These are phyloP conservation scores for Psettodes erumei DNA, from an alignment of 2,113 vertebrate genomes.

Conservation along the genomic window DNA sequence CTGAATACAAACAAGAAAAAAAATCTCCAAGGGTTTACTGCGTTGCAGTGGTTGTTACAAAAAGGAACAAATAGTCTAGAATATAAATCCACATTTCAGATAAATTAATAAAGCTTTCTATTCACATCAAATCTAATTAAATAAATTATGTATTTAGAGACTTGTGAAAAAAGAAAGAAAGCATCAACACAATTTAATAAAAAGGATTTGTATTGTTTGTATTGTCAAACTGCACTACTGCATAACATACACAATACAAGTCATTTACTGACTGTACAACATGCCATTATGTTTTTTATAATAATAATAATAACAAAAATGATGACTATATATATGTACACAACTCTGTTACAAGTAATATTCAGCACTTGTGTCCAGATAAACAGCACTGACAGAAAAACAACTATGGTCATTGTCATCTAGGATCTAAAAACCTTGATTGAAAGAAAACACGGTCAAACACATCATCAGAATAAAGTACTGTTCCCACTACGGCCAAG, in stretches of 20 bases:
- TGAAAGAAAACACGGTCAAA: conserved; percentile 77
- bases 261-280: conserved; percentile 86
- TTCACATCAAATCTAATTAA: conserved; percentile 69
- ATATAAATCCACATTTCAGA: conserved; percentile 1
- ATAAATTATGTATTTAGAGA: conserved; percentile 55
- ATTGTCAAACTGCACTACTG: conserved; percentile 94
- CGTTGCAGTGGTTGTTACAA: conserved; percentile 6
- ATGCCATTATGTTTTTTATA: conserved; percentile 72
- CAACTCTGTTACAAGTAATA: conserved; percentile 90
- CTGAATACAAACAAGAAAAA: not conserved
- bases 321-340: conserved; percentile 77
- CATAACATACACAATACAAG: conserved; percentile 99
- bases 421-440: conserved; percentile 75
- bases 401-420: conserved; percentile 79
- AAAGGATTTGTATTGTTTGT: conserved; percentile 83
- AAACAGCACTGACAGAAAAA: conserved; percentile 82
- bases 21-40: conserved; percentile 17
- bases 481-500: conserved; percentile 57
- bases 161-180: conserved; percentile 42
- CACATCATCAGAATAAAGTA: conserved; percentile 67
- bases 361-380: conserved; percentile 76
- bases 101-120: conserved; percentile 1
- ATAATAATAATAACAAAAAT: conserved; percentile 73
- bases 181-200: conserved; percentile 73
- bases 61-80: not conserved